These are phyloP conservation scores for Nomada flava DNA, from an alignment of 2,888 invertebrate species.

Conservation along the genomic window DNA sequence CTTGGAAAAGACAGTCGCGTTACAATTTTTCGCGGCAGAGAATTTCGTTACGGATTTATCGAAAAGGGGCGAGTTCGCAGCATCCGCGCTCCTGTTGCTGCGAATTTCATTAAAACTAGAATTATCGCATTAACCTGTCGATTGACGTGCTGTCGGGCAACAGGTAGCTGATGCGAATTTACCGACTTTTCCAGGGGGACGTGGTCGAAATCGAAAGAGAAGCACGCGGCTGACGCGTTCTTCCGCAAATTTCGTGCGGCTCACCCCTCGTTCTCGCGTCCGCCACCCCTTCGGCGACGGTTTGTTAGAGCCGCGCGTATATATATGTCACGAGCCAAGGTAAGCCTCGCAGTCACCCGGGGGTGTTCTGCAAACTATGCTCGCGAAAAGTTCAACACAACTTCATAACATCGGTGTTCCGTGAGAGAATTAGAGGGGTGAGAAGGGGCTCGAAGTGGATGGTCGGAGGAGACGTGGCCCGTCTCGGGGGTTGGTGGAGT, in stretches of 20 bases:
- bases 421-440: slow-evolving; percentile 71
- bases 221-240: slow-evolving; percentile 38
- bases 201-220: slow-evolving; percentile 43
- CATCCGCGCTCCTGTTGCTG: neutral
- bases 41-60: neutral
- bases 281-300: slow-evolving; percentile 20
- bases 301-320: slow-evolving; percentile 61
- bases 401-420: slow-evolving; percentile 82
- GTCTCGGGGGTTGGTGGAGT: slow-evolving; percentile 67
- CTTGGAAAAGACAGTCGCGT: neutral
- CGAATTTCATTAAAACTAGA: slow-evolving; percentile 26
- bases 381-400: slow-evolving; percentile 84
- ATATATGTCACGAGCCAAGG: slow-evolving; percentile 76
- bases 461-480: slow-evolving; percentile 38
- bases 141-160: slow-evolving; percentile 62
- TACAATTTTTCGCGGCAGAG: neutral
- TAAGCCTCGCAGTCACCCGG: slow-evolving; percentile 77
- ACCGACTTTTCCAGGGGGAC: slow-evolving; percentile 45
- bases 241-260: slow-evolving; percentile 43
- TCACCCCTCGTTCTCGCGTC: slow-evolving; percentile 22
- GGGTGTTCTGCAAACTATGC: slow-evolving; percentile 82
- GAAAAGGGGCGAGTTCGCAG: neutral
- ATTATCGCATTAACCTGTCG: slow-evolving; percentile 45
- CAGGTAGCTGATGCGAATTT: slow-evolving; percentile 67
- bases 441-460: slow-evolving; percentile 75